These are phyloP conservation scores for Zonitis immaculata DNA, from an alignment of 2,888 invertebrate species.

Conservation along the genomic window DNA sequence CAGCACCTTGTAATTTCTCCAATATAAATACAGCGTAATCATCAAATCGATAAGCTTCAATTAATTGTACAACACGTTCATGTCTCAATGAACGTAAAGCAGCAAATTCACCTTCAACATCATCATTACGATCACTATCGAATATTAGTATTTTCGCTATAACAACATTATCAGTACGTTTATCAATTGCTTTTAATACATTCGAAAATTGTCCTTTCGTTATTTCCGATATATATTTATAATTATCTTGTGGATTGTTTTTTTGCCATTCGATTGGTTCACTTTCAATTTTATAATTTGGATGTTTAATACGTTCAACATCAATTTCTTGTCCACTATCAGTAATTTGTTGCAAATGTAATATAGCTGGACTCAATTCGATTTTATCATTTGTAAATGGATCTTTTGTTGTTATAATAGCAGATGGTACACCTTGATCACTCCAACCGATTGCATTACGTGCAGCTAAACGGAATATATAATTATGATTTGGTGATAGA, in stretches of 20 bases:
- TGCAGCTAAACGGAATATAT: conserved; percentile 85
- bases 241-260: conserved; percentile 65
- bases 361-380: conserved; percentile 77
- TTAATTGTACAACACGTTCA: conserved; percentile 75
- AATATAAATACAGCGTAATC: conserved; percentile 71
- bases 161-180: conserved; percentile 67
- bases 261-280: conserved; percentile 71
- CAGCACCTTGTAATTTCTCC: conserved; percentile 87
- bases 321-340: conserved; percentile 71
- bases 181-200: conserved; percentile 77
- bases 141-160: conserved; percentile 80
- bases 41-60: conserved; percentile 67
- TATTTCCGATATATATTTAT: conserved; percentile 82
- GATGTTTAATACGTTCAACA: conserved; percentile 58
- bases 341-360: conserved; percentile 77
- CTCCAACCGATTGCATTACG: conserved; percentile 93
- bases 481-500: conserved; percentile 73
- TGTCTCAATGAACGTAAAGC: conserved; percentile 77
- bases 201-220: conserved; percentile 79
- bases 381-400: conserved; percentile 62
- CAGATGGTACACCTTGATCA: conserved; percentile 79
- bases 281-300: conserved; percentile 71
- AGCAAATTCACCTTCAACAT: conserved; percentile 77
- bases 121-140: conserved; percentile 59
- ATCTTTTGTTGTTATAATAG: conserved; percentile 65